Percentiles rank a stretch among this genome's conserved stretches.
These are phyloP conservation scores for Epinephelus awoara DNA, from an alignment of 2,797 vertebrate species.

Conservation along the genomic window DNA sequence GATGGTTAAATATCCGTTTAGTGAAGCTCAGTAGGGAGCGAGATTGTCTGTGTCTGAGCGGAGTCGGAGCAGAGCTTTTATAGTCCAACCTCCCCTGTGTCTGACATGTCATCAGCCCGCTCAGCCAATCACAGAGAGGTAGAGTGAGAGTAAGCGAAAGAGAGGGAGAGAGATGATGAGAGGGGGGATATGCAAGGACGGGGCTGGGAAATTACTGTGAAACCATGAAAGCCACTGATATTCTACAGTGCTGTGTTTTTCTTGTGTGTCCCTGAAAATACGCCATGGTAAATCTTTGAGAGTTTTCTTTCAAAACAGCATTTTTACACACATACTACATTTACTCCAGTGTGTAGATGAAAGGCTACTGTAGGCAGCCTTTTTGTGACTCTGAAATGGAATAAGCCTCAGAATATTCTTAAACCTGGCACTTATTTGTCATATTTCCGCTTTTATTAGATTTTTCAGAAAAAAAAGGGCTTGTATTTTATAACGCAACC, in stretches of 20 bases:
- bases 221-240: constrained; percentile 42
- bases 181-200: constrained; percentile 43
- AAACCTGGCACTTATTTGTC: background rate
- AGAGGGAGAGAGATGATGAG: background rate
- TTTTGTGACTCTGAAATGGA: background rate
- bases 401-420: background rate
- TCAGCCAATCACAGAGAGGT: constrained; percentile 75
- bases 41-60: constrained; percentile 65
- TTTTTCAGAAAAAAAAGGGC: background rate
- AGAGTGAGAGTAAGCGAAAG: background rate
- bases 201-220: constrained; percentile 59
- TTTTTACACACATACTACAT: background rate
- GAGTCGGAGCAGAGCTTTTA: constrained; percentile 72
- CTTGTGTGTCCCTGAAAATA: constrained; percentile 42
- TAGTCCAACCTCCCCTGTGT: constrained; percentile 64
- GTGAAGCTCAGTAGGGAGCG: constrained; percentile 39
- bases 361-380: background rate
- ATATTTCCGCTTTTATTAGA: background rate
- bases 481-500: background rate
- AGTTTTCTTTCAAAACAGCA: constrained; percentile 18
- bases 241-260: constrained; percentile 12
- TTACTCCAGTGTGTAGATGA: too few species aligned
- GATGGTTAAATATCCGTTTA: constrained; percentile 57
- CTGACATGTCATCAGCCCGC: constrained; percentile 64
- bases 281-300: too few species aligned